Evolutionary conservation across 2,797 vertebrate species (phyloP).

Genomic region (Rhinatrema bivittatum): DNA sequence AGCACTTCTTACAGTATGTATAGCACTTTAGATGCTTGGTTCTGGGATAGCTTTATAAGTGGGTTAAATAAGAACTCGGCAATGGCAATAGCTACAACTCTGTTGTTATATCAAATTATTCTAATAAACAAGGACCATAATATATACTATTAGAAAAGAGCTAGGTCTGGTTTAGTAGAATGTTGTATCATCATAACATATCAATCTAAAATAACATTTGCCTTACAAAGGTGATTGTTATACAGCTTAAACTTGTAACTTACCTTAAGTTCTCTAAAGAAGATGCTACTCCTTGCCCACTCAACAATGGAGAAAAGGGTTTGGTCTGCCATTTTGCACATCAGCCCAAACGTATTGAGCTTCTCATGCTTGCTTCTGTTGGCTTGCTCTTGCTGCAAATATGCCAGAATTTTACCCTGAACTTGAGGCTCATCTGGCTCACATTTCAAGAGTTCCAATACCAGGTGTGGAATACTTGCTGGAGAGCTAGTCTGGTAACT

Average conservation of each 20-base stretch:
- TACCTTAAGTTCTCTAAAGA: conserved; percentile 98
- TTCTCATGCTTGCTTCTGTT: conserved; percentile 88
- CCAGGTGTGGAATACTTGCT: conserved; percentile 87
- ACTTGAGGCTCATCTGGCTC: conserved; percentile 95
- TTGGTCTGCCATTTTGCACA: conserved; percentile 99
- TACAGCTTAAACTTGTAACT: conserved; percentile 8
- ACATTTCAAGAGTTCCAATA: conserved; percentile 93
- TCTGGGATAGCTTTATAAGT: too few species aligned
- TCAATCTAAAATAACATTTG: background rate
- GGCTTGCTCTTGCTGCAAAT: conserved; percentile 93
- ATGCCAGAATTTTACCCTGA: conserved; percentile 88
- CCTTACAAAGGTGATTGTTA: background rate
- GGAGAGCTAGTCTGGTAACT: conserved; percentile 83
- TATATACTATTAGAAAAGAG: too few species aligned
- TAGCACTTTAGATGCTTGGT: too few species aligned
- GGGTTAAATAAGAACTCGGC: too few species aligned
- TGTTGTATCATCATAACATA: background rate
- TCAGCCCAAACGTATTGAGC: conserved; percentile 94
- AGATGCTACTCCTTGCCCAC: conserved; percentile 96
- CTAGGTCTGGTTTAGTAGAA: too few species aligned
- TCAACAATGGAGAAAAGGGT: conserved; percentile 97
- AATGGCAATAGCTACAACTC: too few species aligned
- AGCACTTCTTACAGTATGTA: too few species aligned
- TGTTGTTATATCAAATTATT: too few species aligned
- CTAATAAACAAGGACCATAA: too few species aligned